These are phyloP conservation scores for Caiman crocodilus DNA, from an alignment of 2,797 vertebrate genomes.

Conservation along the genomic window DNA sequence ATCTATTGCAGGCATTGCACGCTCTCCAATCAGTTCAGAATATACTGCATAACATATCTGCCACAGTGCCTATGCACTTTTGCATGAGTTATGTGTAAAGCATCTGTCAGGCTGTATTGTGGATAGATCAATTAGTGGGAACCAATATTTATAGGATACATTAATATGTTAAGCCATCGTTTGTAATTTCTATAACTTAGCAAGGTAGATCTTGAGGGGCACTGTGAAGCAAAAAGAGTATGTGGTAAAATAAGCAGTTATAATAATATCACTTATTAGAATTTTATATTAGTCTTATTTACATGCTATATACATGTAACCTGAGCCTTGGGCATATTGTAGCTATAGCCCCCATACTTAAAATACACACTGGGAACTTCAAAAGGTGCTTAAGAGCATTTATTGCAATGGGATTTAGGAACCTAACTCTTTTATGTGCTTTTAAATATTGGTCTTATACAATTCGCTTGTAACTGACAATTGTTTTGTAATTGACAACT, in stretches of 20 bases:
- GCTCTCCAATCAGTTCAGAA: not conserved
- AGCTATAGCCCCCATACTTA: not conserved
- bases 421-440: not conserved
- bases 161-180: not conserved
- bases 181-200: not conserved
- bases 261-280: not conserved
- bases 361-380: not conserved
- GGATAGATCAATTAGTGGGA: not conserved
- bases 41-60: not conserved
- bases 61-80: not conserved
- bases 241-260: not conserved
- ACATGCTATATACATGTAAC: not conserved
- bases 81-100: not conserved
- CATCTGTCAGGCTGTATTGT: not conserved
- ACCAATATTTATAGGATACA: not conserved
- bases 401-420: not conserved
- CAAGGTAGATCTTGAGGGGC: not conserved
- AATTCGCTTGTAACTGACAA: not conserved
- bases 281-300: not conserved
- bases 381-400: not conserved
- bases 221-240: not conserved
- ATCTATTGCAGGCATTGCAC: not conserved
- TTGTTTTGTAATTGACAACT: not conserved
- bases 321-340: not conserved
- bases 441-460: not conserved